Base-by-base conservation (phyloP, 2,113 vertebrate species). In the Pluvianellus socialis region DNA sequence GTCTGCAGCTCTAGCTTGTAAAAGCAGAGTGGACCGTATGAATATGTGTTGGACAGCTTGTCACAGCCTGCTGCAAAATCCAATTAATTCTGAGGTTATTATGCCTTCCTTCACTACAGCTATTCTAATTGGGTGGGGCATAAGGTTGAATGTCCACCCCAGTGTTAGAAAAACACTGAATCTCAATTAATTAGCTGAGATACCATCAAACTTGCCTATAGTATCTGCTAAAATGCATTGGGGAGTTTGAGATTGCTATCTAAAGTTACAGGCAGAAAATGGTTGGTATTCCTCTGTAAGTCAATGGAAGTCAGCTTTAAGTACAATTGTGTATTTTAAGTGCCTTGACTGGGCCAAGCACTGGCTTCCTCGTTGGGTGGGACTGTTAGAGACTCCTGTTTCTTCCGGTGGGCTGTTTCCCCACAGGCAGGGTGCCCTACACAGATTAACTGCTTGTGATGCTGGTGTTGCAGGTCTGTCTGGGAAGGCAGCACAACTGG, bases 41-140 rank as follows among this genome's bases (percentile, higher is more conserved):
- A 97, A 93, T 92, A 35, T 56, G 21, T 84, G 75, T 88, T 74
- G 66, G 91, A 93, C 92, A 95, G 65, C 89, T 95, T 93, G 91
- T 94, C 91, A 94, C 68, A 95, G 76, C 38, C 89, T 92, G 85
- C 79, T 94, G 91, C 81, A 96, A 92, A 96, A 91, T 95, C 94
- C 94, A 97, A 92, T 97, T 97, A 96, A 93, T 97, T 96, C 67
- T 88, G 66, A 72, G 28, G 49, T 96, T 94, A 77, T 95, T 96
- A 84, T 55, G 44, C 61, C 32, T 95, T 94, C 52, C 49, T 94
- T 91, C 63, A 88, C 52, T 82, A 62, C 23, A 74, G 28, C 38
- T 92, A 61, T 70, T 94, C 75, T 96, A 93, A 95, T 12, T 80
- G 53, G 49, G 66, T 7, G 42, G 35, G 12, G 10, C 27, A 74